phyloP scores from a whole-genome alignment of 2,797 vertebrate species.

The Bryconaethiops microstoma region DNA sequence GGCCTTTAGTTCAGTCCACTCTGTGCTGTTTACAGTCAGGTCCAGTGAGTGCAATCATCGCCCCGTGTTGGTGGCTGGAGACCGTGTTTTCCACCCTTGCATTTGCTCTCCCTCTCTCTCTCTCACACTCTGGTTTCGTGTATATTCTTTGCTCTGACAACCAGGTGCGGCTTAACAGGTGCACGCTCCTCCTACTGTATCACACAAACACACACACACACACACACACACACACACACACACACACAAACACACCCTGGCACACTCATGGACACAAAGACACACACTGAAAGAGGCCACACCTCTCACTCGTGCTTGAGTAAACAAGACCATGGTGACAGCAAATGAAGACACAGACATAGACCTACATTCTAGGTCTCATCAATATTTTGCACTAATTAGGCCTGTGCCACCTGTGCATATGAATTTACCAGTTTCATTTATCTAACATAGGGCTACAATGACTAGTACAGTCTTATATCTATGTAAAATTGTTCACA shows the following conservation, averaged over 20 bases:
- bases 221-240: conserved; percentile 5
- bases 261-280: conserved; percentile 9
- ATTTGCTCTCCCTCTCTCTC: conserved; percentile 55
- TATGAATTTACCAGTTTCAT: neutral
- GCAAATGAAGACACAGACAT: conserved; percentile 25
- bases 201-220: conserved; percentile 12
- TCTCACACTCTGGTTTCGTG: conserved; percentile 53
- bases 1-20: conserved; percentile 45
- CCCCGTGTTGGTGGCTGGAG: conserved; percentile 27
- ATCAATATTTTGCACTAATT: neutral
- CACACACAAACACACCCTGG: neutral
- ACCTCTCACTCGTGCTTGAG: conserved; percentile 45
- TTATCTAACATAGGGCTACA: neutral
- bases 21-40: conserved; percentile 25
- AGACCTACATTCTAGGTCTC: conserved; percentile 18
- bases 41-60: conserved; percentile 39
- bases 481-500: neutral
- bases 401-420: neutral
- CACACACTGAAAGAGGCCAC: conserved; percentile 36
- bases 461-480: neutral
- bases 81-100: conserved; percentile 50
- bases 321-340: conserved; percentile 41
- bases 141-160: conserved; percentile 46
- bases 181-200: conserved; percentile 52
- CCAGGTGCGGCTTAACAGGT: conserved; percentile 60